phyloP scores from a whole-genome alignment of 2,888 invertebrate species.

The Heteromurus nitidus region DNA sequence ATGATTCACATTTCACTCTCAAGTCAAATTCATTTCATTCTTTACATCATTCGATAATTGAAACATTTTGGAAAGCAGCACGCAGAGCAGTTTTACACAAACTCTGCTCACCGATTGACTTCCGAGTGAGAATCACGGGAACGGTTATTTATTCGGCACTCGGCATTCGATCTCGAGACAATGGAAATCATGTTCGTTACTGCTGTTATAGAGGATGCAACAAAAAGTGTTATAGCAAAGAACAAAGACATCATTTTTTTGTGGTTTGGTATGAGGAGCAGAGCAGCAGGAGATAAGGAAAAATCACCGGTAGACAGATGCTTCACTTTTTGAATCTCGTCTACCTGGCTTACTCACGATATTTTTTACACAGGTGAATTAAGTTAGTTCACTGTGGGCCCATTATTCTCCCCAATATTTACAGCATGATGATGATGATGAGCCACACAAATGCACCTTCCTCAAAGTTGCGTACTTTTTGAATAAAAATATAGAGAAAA shows the following conservation, averaged over 20 bases:
- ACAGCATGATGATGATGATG: conserved; percentile 14
- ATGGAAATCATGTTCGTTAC: conserved; percentile 21
- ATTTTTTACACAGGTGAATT: conserved; percentile 21
- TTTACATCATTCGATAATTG: no score
- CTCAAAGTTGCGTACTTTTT: conserved; percentile 9
- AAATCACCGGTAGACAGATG: conserved; percentile 34
- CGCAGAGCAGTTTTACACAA: not conserved
- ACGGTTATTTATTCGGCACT: not conserved
- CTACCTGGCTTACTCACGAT: conserved; percentile 33
- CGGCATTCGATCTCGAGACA: conserved; percentile 3
- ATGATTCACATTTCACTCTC: no score
- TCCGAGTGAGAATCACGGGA: not conserved
- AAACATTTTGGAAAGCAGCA: conserved; percentile 2
- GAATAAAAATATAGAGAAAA: no score
- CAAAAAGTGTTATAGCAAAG: conserved; percentile 1
- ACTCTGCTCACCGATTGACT: not conserved
- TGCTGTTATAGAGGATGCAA: not conserved
- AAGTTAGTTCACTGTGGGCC: not conserved
- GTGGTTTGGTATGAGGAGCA: conserved; percentile 1
- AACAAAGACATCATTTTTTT: conserved; percentile 15
- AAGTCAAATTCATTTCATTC: no score
- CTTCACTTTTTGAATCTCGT: not conserved
- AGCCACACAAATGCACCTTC: no score
- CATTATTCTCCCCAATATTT: conserved; percentile 21
- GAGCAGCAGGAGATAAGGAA: conserved; percentile 35